phyloP scores from a whole-genome alignment of 2,888 invertebrate genomes.

The Subacronicta megacephala region DNA sequence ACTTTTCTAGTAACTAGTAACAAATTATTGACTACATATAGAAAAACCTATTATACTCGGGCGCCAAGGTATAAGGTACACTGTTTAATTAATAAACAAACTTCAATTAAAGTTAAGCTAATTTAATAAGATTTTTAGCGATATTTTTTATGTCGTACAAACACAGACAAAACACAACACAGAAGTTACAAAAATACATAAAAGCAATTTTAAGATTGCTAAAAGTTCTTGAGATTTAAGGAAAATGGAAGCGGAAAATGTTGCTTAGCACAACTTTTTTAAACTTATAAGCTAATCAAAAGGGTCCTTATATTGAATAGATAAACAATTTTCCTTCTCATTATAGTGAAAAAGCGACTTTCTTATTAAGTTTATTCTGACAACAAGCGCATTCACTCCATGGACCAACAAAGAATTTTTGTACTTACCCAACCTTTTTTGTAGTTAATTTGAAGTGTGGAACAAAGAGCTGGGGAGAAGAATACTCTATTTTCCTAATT shows the following conservation, averaged over 20 bases:
- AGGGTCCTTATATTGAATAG: constrained; percentile 36
- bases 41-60: constrained; percentile 24
- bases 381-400: constrained; percentile 31
- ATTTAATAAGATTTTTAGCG: no score
- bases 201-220: constrained; percentile 5
- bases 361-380: constrained; percentile 51
- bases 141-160: no score
- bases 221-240: constrained; percentile 3
- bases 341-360: constrained; percentile 43
- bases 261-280: constrained; percentile 18
- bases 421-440: constrained; percentile 64
- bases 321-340: constrained; percentile 44
- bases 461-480: constrained; percentile 51
- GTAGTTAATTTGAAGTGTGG: constrained; percentile 63
- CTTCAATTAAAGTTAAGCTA: no score
- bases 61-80: constrained; percentile 19
- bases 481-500: constrained; percentile 47
- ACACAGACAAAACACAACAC: no score
- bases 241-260: constrained; percentile 11
- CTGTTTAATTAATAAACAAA: no score
- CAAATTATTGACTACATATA: no score
- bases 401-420: constrained; percentile 62
- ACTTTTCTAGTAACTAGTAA: no score
- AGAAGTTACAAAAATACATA: background rate
- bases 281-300: constrained; percentile 33